Conservation (phyloP, 2,888 invertebrate genomes). For the Leptopilina drosophilae region DNA sequence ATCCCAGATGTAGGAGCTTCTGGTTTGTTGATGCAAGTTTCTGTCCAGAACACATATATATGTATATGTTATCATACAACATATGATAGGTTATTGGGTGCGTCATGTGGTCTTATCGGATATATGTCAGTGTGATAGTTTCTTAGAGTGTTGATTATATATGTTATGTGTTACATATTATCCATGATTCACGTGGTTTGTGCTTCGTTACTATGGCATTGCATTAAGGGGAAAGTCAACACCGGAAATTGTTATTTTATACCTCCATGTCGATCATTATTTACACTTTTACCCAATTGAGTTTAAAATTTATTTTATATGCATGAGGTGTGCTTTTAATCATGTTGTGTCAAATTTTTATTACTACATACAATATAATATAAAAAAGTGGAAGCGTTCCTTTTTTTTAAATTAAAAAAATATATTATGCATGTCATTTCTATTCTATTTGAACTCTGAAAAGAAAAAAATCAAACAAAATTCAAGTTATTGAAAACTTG, state of each 20-base stretch:
- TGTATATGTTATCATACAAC: too few relatives aligned
- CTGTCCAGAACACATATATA: neutral
- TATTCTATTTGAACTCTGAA: too few relatives aligned
- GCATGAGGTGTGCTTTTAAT: neutral
- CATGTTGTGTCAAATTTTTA: too few relatives aligned
- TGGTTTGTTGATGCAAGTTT: constrained; percentile 31
- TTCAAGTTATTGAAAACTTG: too few relatives aligned
- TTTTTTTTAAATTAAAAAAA: too few relatives aligned
- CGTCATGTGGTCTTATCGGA: constrained; percentile 32
- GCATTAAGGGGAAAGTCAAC: constrained; percentile 17
- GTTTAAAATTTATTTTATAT: neutral
- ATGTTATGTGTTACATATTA: constrained; percentile 2
- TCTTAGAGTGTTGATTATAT: neutral
- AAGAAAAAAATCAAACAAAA: too few relatives aligned
- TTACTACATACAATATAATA: too few relatives aligned
- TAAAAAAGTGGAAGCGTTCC: too few relatives aligned
- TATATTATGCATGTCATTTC: too few relatives aligned
- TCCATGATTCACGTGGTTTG: constrained; percentile 23
- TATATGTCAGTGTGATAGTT: constrained; percentile 16
- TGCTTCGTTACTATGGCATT: constrained; percentile 24
- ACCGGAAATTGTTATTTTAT: constrained; percentile 19
- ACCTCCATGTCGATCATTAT: neutral
- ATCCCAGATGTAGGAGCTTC: constrained; percentile 7
- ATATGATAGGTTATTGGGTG: constrained; percentile 22
- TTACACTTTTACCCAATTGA: constrained; percentile 15